Conservation (phyloP, 2,113 vertebrate species). For the Phalacrocorax carbo region DNA sequence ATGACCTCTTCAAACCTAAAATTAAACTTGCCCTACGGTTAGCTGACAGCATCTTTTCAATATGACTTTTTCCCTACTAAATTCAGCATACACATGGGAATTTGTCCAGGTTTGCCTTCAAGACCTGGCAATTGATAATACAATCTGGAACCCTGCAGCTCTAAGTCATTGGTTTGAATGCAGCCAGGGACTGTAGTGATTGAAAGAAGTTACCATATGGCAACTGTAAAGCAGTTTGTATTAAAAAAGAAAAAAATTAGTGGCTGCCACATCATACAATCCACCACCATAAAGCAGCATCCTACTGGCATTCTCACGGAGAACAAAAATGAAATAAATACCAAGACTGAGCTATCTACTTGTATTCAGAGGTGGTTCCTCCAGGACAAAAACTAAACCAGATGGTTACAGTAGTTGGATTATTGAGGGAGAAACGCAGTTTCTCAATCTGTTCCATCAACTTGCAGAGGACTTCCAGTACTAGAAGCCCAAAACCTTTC, state of each 20-base stretch:
- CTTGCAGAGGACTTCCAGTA: background rate
- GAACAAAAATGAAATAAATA: background rate
- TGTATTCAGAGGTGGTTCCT: background rate
- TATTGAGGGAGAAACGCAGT: background rate
- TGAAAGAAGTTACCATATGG: background rate
- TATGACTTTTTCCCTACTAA: background rate
- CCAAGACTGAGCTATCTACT: background rate
- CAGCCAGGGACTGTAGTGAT: background rate
- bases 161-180: background rate
- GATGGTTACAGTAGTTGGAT: background rate
- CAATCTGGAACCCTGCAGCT: background rate
- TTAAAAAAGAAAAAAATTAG: background rate
- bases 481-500: background rate
- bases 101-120: background rate
- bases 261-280: background rate
- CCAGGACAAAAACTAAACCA: background rate
- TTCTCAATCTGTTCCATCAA: background rate
- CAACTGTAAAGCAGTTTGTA: background rate
- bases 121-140: background rate
- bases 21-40: background rate
- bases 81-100: background rate
- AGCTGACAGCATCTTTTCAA: background rate
- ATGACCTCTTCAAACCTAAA: background rate
- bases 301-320: background rate
- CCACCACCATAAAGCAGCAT: background rate